These are phyloP conservation scores for Drosophila watanabei DNA, from an alignment of 1,140 invertebrate species.

Conservation along the genomic window DNA sequence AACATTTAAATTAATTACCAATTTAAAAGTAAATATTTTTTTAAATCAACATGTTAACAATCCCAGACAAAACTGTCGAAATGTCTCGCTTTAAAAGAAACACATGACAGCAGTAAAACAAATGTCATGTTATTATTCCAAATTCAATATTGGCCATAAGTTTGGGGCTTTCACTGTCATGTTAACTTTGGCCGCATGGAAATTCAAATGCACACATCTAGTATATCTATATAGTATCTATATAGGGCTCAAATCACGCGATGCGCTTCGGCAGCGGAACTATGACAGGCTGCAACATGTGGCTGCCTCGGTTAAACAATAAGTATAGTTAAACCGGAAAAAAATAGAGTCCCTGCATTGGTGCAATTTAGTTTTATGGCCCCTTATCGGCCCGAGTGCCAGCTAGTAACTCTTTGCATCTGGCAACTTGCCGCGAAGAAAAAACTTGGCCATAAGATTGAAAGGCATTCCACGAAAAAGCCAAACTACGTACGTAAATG, in stretches of 20 bases:
- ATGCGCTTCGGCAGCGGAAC: constrained; percentile 38
- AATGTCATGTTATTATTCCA: constrained; percentile 46
- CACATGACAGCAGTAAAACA: constrained; percentile 43
- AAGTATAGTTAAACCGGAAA: constrained; percentile 10
- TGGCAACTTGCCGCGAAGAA: constrained; percentile 10
- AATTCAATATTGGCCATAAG: constrained; percentile 50
- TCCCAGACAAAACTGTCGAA: constrained; percentile 3
- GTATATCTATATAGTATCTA: constrained; percentile 10
- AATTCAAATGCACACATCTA: constrained; percentile 28
- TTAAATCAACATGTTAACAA: constrained; percentile 1
- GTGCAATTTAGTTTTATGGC: constrained; percentile 46
- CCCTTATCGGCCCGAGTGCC: constrained; percentile 25
- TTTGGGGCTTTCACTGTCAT: constrained; percentile 56
- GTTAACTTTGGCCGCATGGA: constrained; percentile 44
- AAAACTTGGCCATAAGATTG: constrained; percentile 19
- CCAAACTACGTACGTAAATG: constrained; percentile 38
- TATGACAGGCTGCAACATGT: constrained; percentile 47
- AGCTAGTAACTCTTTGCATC: constrained; percentile 20
- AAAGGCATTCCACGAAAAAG: constrained; percentile 16
- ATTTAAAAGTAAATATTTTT: neutral
- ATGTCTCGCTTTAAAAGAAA: neutral
- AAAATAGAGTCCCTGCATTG: constrained; percentile 24
- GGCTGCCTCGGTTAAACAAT: constrained; percentile 26
- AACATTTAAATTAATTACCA: neutral
- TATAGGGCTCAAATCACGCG: constrained; percentile 45